These are phyloP conservation scores for Romanogobio albipinnatus DNA, from an alignment of 2,113 vertebrate species.

Conservation along the genomic window DNA sequence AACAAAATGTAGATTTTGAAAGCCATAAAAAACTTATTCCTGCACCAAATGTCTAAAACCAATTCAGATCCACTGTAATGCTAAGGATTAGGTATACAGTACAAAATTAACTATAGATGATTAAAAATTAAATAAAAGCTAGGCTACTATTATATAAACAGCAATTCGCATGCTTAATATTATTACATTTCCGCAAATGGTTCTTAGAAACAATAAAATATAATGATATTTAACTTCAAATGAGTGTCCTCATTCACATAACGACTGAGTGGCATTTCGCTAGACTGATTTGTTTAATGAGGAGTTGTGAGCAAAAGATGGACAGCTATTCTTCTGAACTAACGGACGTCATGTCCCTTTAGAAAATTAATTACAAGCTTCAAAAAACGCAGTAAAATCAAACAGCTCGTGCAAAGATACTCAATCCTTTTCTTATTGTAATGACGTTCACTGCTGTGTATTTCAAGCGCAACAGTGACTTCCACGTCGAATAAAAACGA, in stretches of 20 bases:
- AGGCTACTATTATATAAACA: background rate
- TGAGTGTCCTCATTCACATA: background rate
- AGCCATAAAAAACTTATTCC: background rate
- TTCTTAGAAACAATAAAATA: background rate
- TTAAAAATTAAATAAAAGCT: background rate
- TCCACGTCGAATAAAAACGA: background rate
- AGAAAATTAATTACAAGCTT: conserved; percentile 22
- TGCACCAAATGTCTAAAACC: background rate
- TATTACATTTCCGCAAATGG: background rate
- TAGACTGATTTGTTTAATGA: background rate
- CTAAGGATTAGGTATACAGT: background rate
- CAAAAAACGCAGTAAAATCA: conserved; percentile 11
- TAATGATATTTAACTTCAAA: background rate
- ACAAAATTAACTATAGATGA: background rate
- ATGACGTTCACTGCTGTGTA: background rate
- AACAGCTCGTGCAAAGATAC: background rate
- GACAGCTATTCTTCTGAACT: background rate
- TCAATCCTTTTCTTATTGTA: background rate
- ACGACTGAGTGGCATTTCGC: background rate
- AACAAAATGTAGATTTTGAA: background rate
- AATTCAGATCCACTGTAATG: background rate
- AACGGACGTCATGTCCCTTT: background rate
- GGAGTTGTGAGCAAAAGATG: background rate
- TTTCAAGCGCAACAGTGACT: background rate
- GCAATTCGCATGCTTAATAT: background rate